These are phyloP conservation scores for Delia radicum DNA, from an alignment of 1,140 invertebrate genomes.

Conservation along the genomic window DNA sequence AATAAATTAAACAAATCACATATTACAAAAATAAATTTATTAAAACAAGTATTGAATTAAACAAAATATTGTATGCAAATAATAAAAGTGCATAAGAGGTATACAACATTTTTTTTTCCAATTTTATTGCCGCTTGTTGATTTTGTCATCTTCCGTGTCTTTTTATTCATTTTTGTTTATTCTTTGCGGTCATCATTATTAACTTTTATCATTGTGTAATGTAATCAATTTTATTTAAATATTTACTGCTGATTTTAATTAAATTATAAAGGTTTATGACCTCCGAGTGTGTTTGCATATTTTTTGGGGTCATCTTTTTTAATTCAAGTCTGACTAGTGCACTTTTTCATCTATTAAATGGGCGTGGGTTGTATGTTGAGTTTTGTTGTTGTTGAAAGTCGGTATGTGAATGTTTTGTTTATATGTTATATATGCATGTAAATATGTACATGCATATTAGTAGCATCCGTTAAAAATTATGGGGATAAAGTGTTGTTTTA, in stretches of 20 bases:
- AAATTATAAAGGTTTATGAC: neutral
- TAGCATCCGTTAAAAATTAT: neutral
- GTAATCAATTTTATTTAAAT: neutral
- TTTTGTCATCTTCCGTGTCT: neutral
- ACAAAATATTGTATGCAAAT: too few species aligned
- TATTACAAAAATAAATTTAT: too few species aligned
- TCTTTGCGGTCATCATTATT: neutral
- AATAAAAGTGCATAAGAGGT: neutral
- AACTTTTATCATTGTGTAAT: neutral
- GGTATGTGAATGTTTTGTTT: constrained; percentile 41
- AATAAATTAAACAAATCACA: neutral
- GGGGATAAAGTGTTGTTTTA: constrained; percentile 11
- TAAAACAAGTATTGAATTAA: too few species aligned
- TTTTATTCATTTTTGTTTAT: neutral
- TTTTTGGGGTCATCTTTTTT: neutral
- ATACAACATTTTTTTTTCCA: neutral
- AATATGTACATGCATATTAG: neutral
- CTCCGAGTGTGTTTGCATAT: neutral
- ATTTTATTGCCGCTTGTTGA: neutral
- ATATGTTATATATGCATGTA: constrained; percentile 25
- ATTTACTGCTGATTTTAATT: neutral
- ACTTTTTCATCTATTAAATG: neutral
- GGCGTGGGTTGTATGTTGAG: constrained; percentile 26
- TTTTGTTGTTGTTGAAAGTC: constrained; percentile 26
- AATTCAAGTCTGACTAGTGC: neutral